Percentiles rank a stretch among this genome's conserved stretches.
These are phyloP conservation scores for Amblyraja radiata DNA, from an alignment of 2,797 vertebrate genomes.

Conservation along the genomic window DNA sequence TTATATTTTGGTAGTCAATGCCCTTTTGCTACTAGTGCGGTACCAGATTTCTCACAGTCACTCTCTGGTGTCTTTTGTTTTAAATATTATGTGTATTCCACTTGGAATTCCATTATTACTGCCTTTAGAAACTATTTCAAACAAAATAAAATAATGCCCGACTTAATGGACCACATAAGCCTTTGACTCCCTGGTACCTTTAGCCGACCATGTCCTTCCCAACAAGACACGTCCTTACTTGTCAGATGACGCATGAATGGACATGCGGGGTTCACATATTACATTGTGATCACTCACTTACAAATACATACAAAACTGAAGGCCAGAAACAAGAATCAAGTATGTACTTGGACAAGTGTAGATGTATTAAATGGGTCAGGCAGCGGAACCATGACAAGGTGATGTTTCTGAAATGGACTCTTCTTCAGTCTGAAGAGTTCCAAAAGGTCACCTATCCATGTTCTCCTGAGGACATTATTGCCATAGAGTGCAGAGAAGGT, in stretches of 20 bases:
- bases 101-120: neutral
- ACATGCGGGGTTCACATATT: neutral
- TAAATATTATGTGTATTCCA: neutral
- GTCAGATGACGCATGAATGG: neutral
- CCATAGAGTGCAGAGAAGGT: no score
- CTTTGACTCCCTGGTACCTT: neutral
- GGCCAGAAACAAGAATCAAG: neutral
- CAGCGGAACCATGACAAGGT: no score
- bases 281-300: neutral
- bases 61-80: neutral
- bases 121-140: neutral
- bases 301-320: neutral
- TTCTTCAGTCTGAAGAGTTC: no score
- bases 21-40: neutral
- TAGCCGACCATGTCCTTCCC: neutral
- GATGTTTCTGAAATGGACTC: no score
- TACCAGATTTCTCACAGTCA: neutral
- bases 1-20: neutral
- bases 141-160: neutral
- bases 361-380: no score
- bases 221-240: neutral
- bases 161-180: neutral
- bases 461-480: no score
- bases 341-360: no score
- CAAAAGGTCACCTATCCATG: no score